phyloP scores from a whole-genome alignment of 1,140 invertebrate species.

The Cydia strobilella region DNA sequence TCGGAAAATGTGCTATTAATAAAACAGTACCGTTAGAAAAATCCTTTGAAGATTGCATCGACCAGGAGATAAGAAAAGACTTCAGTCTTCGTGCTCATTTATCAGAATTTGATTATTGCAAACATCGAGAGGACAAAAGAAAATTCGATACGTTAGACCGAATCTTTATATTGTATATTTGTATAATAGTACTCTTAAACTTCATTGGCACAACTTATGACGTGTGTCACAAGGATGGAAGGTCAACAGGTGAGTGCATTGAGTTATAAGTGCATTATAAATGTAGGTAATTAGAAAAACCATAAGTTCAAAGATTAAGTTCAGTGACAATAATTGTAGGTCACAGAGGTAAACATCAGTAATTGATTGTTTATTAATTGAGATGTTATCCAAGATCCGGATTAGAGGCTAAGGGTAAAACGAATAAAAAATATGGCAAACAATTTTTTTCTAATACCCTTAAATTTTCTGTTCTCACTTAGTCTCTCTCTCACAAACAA shows the following conservation, averaged over 20 bases:
- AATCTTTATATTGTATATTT: constrained; percentile 13
- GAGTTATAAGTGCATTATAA: constrained; percentile 2
- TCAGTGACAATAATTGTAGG: background rate
- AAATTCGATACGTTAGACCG: constrained; percentile 10
- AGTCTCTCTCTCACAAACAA: too few relatives aligned
- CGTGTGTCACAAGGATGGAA: constrained; percentile 1
- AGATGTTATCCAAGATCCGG: background rate
- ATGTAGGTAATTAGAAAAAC: constrained; percentile 24
- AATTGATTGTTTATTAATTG: background rate
- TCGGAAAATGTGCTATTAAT: constrained; percentile 15
- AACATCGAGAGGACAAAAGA: constrained; percentile 7
- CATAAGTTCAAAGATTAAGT: constrained; percentile 22
- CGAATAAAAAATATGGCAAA: background rate
- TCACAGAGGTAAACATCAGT: background rate
- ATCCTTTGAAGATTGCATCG: constrained; percentile 25
- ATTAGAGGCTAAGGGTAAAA: background rate
- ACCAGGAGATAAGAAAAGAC: constrained; percentile 12
- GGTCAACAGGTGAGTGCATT: constrained; percentile 28
- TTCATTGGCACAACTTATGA: constrained; percentile 26
- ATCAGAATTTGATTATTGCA: constrained; percentile 18
- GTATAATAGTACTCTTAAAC: constrained; percentile 13
- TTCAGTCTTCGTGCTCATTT: constrained; percentile 19
- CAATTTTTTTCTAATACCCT: too few relatives aligned
- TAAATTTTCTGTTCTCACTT: too few relatives aligned
- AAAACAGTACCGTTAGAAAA: constrained; percentile 21